phyloP scores from a whole-genome alignment of 2,888 invertebrate genomes.

The Noctua janthe region DNA sequence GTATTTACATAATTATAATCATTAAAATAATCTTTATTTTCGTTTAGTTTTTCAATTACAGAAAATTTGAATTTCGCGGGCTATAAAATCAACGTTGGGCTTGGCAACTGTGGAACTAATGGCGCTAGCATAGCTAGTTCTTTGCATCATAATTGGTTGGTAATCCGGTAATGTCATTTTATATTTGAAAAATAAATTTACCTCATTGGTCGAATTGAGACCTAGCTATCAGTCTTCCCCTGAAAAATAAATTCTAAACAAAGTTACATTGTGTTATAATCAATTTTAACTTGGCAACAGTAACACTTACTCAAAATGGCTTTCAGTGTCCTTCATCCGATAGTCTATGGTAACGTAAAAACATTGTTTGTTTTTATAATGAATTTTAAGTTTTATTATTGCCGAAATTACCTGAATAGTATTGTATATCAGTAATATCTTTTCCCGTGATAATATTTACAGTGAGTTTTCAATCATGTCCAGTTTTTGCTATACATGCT shows the following conservation, averaged over 20 bases:
- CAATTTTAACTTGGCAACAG: not conserved
- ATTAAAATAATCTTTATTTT: no score
- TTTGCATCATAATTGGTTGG: not conserved
- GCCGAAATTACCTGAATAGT: no score
- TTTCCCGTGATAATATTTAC: not conserved
- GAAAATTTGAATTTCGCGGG: no score
- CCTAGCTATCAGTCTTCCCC: no score
- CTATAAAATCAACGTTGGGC: not conserved
- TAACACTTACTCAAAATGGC: constrained; percentile 5
- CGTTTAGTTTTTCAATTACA: no score
- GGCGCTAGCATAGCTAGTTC: not conserved
- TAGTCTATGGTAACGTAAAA: constrained; percentile 12
- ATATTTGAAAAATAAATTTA: not conserved
- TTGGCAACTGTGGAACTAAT: not conserved
- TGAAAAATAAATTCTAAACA: no score
- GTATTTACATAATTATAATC: no score
- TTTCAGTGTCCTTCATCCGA: not conserved
- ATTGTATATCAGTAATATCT: not conserved
- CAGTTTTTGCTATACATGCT: not conserved
- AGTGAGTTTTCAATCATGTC: not conserved
- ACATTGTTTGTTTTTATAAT: constrained; percentile 21
- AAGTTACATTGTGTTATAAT: no score
- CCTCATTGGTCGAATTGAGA: no score
- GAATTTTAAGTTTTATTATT: not conserved
- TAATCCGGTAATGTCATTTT: not conserved